Evolutionary conservation across 2,113 vertebrate species (phyloP), one percentile per base, ranked within the genome.

Genomic region (Esox niger): DNA sequence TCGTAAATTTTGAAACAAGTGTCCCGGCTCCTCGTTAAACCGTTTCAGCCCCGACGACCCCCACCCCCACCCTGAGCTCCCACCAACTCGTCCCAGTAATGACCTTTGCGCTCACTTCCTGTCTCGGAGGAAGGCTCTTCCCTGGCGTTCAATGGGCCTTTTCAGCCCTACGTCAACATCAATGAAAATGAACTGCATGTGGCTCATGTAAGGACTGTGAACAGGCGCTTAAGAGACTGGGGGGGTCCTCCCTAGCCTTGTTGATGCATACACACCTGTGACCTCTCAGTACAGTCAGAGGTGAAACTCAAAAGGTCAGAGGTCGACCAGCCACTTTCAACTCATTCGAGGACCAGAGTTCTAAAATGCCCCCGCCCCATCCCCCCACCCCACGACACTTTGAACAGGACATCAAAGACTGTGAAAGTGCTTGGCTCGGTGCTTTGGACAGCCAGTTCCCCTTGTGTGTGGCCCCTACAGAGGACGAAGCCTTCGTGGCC

Each of bases 151-250:
- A 26, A 88, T 81, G 75, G 83, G 84, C 73, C 81, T 76, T 76
- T n/a, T 77, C 81, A 79, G 75, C 76, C 84, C 84, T 81, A 79
- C 17, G 81, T 76, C 78, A 71, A 73, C 35, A 70, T 82, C 88
- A 85, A 88, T 88, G 86, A 86, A 88, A 87, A 88, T 83, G 82
- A 81, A 88, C 82, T 85, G 85, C n/a, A 79, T 87, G 85, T 85
- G 85, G 3, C 9, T 4, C n/a, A n/a, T n/a, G 10, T 38, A 13
- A 38, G 35, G 35, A 9, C 35, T 3, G 13, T 56, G 54, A 9
- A 15, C 26, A 20, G 4, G 25, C 6, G 54, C 21, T 26, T 27
- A 27, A 23, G 23, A 38, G 35, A 38, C 15, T 9, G 35, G n/a
- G n/a, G n/a, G n/a, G n/a, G n/a, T n/a, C n/a, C n/a, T n/a, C n/a